A percentile compares a stretch with the other conserved stretches of the same genome.
Conservation (phyloP, 2,113 vertebrate species). For the Patagioenas fasciata region DNA sequence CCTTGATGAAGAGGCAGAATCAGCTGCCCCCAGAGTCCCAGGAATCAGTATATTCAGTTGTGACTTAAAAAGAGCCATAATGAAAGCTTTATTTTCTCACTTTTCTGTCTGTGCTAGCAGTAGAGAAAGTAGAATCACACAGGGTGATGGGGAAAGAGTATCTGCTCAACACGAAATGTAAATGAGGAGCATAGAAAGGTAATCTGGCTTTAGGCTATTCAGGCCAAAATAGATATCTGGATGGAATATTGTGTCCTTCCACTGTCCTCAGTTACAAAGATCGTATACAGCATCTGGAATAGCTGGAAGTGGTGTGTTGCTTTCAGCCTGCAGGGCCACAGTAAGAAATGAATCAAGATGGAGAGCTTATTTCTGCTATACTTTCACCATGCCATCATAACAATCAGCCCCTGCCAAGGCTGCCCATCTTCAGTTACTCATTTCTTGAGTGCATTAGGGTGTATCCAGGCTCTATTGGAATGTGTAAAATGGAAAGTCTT, state of each 20-base stretch:
- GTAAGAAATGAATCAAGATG: not conserved
- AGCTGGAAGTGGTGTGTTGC: not conserved
- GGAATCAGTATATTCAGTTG: not conserved
- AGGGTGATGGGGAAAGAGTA: rapidly evolving
- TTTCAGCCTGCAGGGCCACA: not conserved
- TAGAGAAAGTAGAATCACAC: not conserved
- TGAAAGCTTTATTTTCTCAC: not conserved
- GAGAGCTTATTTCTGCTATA: not conserved
- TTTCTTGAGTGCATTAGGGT: not conserved
- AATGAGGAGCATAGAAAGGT: not conserved
- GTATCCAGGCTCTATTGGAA: not conserved
- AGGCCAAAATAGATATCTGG: not conserved
- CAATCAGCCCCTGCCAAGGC: not conserved
- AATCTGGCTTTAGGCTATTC: not conserved
- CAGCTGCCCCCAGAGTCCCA: not conserved
- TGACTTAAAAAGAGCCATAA: not conserved
- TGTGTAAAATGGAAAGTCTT: not conserved
- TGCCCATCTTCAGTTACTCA: not conserved
- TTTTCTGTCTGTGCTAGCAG: not conserved
- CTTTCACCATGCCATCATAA: not conserved
- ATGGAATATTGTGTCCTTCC: not conserved
- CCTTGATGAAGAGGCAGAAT: not conserved
- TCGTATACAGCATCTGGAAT: not conserved
- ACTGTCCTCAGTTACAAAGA: not conserved
- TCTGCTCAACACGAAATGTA: not conserved